Evolutionary conservation across 2,888 invertebrate species (phyloP), one percentile per base, ranked within the genome.

Genomic region (Ctena decussata): DNA sequence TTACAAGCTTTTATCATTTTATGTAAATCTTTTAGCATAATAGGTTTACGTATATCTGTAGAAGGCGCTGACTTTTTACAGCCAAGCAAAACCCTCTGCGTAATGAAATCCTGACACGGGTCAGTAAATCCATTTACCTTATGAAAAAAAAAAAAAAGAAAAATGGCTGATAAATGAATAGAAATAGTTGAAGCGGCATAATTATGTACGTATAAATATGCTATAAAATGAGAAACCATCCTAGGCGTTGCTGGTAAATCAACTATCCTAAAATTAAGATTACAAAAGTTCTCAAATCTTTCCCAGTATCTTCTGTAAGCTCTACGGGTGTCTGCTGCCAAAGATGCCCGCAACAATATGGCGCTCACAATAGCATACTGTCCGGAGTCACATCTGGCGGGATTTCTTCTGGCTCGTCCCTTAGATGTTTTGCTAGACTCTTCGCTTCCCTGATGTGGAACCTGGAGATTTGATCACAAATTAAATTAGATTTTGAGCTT

Each of bases 401-500:
- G 35, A 84, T 69, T 15, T 49, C 70, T 30, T 57, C 37, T 30
- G 83, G 83, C 18, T n/a, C 30, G 2, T 49, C 60, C 39, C 37
- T 30, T 27, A 84, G 75, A 49, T 84, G 39, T n/a, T 80, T 78
- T 24, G 84, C 80, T 8, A 39, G 27, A 8, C 35, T 12, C 41
- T 57, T 30, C 24, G 84, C 84, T 30, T 75, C 77, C 12, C 37
- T 6, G 30, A 80, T 37, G 77, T 84, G 84, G 11, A 84, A 76
- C 3, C 83, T 76, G 53, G 83, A 84, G 27, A 83, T 57, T 39
- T 70, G 37, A 44, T 84, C 83, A 65, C 79, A 76, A 12, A 84
- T 76, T 32, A 24, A 46, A 57, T 84, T 84, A 15, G 77, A 49
- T 21, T 35, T 53, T 15, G 73, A 49, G 27, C 65, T 8, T 24